A percentile compares a stretch with the other conserved stretches of the same genome.
These are phyloP conservation scores for Nephrotoma appendiculata DNA, from an alignment of 2,888 invertebrate genomes.

Conservation along the genomic window DNA sequence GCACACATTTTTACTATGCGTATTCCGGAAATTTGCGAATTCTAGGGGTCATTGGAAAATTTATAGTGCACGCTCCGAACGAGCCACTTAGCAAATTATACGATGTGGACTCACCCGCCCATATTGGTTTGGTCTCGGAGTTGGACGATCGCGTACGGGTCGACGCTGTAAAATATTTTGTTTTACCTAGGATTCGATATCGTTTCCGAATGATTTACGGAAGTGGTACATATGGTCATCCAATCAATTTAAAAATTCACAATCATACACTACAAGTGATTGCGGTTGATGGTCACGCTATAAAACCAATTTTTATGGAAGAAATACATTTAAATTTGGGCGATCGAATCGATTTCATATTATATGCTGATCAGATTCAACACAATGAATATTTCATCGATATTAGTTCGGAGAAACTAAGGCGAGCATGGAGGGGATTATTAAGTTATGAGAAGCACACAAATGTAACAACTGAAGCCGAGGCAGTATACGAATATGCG, in stretches of 20 bases:
- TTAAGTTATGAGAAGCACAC: neutral
- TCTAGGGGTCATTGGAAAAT: constrained; percentile 54
- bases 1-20: constrained; percentile 63
- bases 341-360: constrained; percentile 63
- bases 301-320: constrained; percentile 47
- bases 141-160: constrained; percentile 32
- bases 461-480: neutral
- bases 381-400: constrained; percentile 14
- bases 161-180: neutral
- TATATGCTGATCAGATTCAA: constrained; percentile 42
- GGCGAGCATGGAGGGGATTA: neutral
- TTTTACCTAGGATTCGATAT: constrained; percentile 34
- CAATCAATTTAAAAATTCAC: constrained; percentile 60
- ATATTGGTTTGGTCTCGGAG: constrained; percentile 54
- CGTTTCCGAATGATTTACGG: constrained; percentile 56
- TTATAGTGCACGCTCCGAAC: constrained; percentile 52
- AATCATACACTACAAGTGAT: constrained; percentile 58
- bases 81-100: constrained; percentile 36
- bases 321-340: constrained; percentile 62
- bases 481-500: neutral
- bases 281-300: constrained; percentile 55
- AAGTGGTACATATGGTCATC: constrained; percentile 66
- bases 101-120: constrained; percentile 54
- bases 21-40: constrained; percentile 53
- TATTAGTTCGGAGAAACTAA: neutral